Conservation (phyloP, 2,888 invertebrate species). For the Argyresthia albistria region DNA sequence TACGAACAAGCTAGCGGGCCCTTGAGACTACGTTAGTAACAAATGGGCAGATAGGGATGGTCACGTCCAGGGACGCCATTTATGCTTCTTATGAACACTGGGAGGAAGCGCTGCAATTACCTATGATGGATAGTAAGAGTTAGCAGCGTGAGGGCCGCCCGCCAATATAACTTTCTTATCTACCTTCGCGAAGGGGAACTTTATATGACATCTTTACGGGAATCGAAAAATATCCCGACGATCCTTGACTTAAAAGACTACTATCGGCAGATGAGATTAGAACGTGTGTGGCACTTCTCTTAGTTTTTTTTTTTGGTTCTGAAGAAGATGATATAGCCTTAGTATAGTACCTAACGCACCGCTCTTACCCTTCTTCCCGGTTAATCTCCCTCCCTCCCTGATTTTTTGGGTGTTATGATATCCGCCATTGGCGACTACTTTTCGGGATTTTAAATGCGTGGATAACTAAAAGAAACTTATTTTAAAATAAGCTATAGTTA, state of each 20-base stretch:
- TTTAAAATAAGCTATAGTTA: no score
- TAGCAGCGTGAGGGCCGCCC: constrained; percentile 47
- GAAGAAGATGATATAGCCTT: no score
- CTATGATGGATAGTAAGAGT: constrained; percentile 58
- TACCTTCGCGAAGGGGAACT: constrained; percentile 49
- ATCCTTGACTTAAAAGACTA: constrained; percentile 1
- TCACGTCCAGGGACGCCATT: constrained; percentile 56
- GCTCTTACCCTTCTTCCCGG: no score
- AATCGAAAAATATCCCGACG: constrained; percentile 51
- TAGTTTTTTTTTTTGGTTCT: no score
- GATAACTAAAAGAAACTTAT: no score
- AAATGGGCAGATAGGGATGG: constrained; percentile 47
- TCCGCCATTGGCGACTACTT: no score
- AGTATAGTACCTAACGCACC: no score
- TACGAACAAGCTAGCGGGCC: neutral
- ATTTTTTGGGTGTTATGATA: no score
- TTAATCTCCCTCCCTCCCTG: no score
- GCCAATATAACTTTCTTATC: constrained; percentile 60
- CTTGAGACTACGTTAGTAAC: constrained; percentile 19
- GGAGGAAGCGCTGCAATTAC: constrained; percentile 51
- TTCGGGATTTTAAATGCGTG: no score
- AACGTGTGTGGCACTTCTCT: no score
- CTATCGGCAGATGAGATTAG: no score
- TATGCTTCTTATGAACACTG: constrained; percentile 56
- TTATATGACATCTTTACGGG: constrained; percentile 61